These are phyloP conservation scores for Tetanocera ferruginea DNA, from an alignment of 2,888 invertebrate genomes.

Conservation along the genomic window DNA sequence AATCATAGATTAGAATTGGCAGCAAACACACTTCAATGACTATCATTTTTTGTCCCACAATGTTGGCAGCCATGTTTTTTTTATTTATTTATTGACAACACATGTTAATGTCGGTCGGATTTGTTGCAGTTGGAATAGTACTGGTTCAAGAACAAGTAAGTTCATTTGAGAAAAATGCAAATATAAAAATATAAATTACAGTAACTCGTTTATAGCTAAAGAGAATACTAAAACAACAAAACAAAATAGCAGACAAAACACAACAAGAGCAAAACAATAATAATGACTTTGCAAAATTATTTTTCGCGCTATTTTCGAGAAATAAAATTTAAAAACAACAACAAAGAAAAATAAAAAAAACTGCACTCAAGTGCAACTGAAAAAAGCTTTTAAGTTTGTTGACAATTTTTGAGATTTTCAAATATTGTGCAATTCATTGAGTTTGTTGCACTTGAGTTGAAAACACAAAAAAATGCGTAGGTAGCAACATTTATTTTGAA, in stretches of 20 bases:
- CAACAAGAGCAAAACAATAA: constrained; percentile 6
- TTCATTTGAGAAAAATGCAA: background rate
- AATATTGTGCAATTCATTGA: no score
- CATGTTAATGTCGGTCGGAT: no score
- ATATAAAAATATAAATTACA: background rate
- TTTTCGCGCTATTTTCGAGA: constrained; percentile 16
- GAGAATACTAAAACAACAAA: background rate
- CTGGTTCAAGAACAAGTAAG: background rate
- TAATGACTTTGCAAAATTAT: constrained; percentile 27
- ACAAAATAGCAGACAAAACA: background rate
- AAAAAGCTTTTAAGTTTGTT: no score
- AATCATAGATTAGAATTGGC: background rate
- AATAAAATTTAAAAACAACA: background rate
- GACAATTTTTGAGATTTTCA: no score
- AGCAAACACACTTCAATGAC: background rate
- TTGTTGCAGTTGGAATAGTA: background rate
- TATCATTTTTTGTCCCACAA: no score
- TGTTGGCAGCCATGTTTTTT: no score
- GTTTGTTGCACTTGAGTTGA: no score
- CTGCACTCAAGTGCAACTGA: no score
- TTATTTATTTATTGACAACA: no score
- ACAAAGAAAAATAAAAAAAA: background rate
- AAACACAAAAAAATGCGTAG: background rate
- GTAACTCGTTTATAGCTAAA: background rate
- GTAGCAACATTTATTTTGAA: background rate